Evolutionary conservation across 2,888 invertebrate genomes (phyloP).

Genomic region (Frankliniella intonsa): DNA sequence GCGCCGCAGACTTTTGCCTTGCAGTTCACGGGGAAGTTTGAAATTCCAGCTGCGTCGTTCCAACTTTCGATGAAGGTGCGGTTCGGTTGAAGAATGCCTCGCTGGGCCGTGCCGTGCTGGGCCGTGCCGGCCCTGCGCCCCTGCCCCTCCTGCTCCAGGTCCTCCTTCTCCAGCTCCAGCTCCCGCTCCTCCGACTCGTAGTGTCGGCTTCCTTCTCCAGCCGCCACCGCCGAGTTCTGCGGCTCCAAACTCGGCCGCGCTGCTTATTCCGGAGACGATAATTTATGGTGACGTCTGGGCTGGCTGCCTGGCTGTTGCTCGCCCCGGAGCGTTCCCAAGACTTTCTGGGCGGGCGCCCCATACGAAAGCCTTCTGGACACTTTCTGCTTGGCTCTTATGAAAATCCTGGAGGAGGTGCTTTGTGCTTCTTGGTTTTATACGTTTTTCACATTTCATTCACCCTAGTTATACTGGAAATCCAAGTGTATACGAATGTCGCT

Average conservation of each 20-base stretch:
- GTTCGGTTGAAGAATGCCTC: neutral
- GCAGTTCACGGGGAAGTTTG: neutral
- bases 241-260: neutral
- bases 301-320: neutral
- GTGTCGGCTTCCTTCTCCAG: too few relatives aligned
- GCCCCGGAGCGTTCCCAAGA: too few relatives aligned
- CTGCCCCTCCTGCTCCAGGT: neutral
- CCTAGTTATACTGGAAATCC: too few relatives aligned
- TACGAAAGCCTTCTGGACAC: too few relatives aligned
- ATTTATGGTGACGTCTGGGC: neutral
- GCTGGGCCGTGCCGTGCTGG: neutral
- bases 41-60: constrained; percentile 10
- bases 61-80: constrained; percentile 10
- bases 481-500: too few relatives aligned
- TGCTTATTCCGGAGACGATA: constrained; percentile 6
- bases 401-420: too few relatives aligned
- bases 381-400: too few relatives aligned
- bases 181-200: neutral
- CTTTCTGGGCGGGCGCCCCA: too few relatives aligned
- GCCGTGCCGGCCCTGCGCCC: neutral
- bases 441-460: too few relatives aligned
- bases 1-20: too few relatives aligned
- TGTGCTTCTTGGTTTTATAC: too few relatives aligned
- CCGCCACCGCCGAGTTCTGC: neutral
- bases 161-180: neutral